Evolutionary conservation across 2,113 vertebrate genomes (phyloP).

Genomic region (Sakesphorus luctuosus): DNA sequence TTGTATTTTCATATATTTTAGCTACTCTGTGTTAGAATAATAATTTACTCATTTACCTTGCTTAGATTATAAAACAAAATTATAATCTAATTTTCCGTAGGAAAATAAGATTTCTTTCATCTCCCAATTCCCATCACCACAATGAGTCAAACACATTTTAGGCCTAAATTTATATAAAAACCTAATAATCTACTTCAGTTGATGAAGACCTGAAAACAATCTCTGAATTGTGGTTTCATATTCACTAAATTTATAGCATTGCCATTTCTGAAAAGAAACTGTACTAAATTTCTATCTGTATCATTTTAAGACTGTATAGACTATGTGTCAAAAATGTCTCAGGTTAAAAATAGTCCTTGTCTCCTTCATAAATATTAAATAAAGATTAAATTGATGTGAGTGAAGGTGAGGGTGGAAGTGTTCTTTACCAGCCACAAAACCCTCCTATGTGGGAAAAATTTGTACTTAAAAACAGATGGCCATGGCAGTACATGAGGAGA

Average conservation of each 20-base stretch:
- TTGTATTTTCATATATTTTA: not conserved
- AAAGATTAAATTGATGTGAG: not conserved
- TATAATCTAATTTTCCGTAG: not conserved
- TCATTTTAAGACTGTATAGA: not conserved
- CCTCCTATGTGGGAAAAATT: not conserved
- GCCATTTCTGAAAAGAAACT: not conserved
- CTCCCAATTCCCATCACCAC: not conserved
- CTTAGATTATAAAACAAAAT: not conserved
- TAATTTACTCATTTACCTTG: not conserved
- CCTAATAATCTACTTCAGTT: not conserved
- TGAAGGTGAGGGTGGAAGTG: not conserved
- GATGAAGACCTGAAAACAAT: not conserved
- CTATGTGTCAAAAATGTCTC: not conserved
- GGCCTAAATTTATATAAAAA: not conserved
- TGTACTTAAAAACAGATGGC: not conserved
- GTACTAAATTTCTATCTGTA: not conserved
- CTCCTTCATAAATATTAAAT: not conserved
- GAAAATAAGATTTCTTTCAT: not conserved
- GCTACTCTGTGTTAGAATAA: not conserved
- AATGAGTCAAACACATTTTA: not conserved
- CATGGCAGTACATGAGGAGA: not conserved
- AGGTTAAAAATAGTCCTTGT: not conserved
- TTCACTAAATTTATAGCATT: not conserved
- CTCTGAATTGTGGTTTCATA: not conserved
- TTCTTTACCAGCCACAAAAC: not conserved